Evolutionary conservation across 2,797 vertebrate species (phyloP), one percentile per base, ranked within the genome.

Genomic region (Girardinus metallicus): DNA sequence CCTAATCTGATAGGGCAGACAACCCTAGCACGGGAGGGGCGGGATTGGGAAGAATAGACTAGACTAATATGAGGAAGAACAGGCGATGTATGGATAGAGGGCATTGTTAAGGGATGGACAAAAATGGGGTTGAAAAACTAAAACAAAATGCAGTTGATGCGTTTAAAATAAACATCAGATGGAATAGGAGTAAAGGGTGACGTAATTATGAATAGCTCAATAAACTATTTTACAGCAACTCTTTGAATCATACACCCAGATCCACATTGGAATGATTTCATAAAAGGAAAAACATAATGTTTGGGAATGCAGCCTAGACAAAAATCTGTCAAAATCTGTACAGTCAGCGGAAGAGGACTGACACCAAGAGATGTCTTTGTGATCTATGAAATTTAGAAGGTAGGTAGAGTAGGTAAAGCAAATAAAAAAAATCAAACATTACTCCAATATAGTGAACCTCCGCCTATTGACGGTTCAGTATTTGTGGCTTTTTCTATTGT

Each of bases 1-100:
- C 79, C 71, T 94, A 94, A 95, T 93, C 94, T 92, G 86, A 86
- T 80, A 39, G 85, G 60, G 70, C 75, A 72, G 80, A 68, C 80
- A 72, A 85, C 75, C 39, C 81, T 6, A 12, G 74, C 12, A 31
- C 60, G 76, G 53, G 85, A 82, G 64, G 77, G 84, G 80, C 46
- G 18, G 72, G 57, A 9, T 39, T 6, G 85, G 16, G n/a, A 78
- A 44, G 57, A 75, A 78, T 49, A 47, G 43, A 80, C 76, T 29
- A n/a, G 76, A 80, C 23, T 78, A 84, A 76, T 75, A 68, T 44
- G 62, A 31, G 47, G 36, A 73, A 49, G 47, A 60, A 41, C 7
- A 7, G 77, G 76, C 23, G 29, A 70, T 46, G 57, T 62, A 62
- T 34, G n/a, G 21, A 31, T 53, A 74, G 9, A 72, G 29, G 41